A percentile compares a stretch with the other conserved stretches of the same genome.
Conservation (phyloP, 1,140 invertebrate species). For the Coptotermes formosanus region DNA sequence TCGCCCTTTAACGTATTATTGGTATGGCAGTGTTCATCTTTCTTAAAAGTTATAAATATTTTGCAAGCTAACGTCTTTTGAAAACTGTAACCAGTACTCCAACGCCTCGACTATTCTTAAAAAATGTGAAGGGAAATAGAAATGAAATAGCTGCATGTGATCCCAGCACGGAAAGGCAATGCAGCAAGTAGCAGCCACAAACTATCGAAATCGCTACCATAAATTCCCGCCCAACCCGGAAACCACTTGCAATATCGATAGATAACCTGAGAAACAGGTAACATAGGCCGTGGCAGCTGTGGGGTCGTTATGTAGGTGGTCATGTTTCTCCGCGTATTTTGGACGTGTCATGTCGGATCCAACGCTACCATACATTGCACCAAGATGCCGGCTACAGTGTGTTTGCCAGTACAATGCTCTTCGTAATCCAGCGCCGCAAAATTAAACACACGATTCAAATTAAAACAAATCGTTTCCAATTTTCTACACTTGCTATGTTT, state of each 20-base stretch:
- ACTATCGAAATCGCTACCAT: not conserved
- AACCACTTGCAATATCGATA: slow-evolving; percentile 16
- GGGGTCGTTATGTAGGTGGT: not conserved
- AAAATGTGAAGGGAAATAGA: not conserved
- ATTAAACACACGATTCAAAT: too few species aligned
- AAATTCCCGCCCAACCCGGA: not conserved
- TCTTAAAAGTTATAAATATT: not conserved
- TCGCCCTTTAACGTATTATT: too few species aligned
- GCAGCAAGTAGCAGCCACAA: not conserved
- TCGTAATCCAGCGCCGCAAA: not conserved
- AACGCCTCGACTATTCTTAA: not conserved
- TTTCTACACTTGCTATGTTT: too few species aligned
- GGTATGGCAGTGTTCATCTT: not conserved
- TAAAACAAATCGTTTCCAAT: too few species aligned
- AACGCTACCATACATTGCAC: not conserved
- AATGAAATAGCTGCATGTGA: slow-evolving; percentile 8
- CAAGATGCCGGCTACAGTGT: not conserved
- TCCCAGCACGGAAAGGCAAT: not conserved
- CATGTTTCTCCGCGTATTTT: not conserved
- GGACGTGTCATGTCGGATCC: not conserved
- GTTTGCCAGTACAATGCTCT: not conserved
- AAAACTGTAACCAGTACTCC: not conserved
- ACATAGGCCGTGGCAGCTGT: not conserved
- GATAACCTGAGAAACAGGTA: not conserved
- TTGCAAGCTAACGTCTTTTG: not conserved